Percentiles rank a stretch among this genome's conserved stretches.
phyloP scores from a whole-genome alignment of 2,113 vertebrate genomes.

The Amblyopsis rosae region DNA sequence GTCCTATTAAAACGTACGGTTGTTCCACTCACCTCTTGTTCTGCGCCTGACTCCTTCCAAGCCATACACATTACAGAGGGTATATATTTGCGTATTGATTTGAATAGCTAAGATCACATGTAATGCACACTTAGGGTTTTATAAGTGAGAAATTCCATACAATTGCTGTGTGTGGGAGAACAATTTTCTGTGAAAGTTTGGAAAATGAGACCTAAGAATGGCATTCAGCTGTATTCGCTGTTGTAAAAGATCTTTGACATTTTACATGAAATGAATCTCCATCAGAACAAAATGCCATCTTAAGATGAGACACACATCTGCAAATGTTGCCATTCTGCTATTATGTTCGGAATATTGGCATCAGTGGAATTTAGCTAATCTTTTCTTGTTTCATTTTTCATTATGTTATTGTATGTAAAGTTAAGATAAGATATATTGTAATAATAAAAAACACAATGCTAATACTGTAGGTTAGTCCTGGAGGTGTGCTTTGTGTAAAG shows the following conservation, averaged over 20 bases:
- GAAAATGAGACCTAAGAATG: constrained; percentile 15
- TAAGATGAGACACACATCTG: constrained; percentile 44
- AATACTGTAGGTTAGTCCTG: constrained; percentile 5
- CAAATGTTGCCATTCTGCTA: constrained; percentile 59
- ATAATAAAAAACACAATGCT: constrained; percentile 25
- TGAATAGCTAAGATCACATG: too few relatives aligned
- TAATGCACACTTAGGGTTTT: not conserved
- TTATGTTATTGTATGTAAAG: constrained; percentile 3
- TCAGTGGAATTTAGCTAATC: constrained; percentile 22
- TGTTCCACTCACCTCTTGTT: too few relatives aligned
- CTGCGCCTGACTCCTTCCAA: too few relatives aligned
- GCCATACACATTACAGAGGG: too few relatives aligned
- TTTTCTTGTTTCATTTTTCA: constrained; percentile 28
- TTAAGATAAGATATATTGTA: too few relatives aligned
- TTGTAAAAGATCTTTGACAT: constrained; percentile 46
- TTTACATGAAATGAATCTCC: constrained; percentile 55
- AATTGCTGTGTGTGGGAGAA: constrained; percentile 1
- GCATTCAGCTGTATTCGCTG: not conserved
- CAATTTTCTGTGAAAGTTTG: not conserved
- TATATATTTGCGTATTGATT: too few relatives aligned
- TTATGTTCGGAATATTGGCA: constrained; percentile 45
- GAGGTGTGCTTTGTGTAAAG: too few relatives aligned
- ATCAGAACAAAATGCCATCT: constrained; percentile 63
- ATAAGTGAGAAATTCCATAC: not conserved
- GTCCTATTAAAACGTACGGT: too few relatives aligned